phyloP scores from a whole-genome alignment of 2,888 invertebrate genomes.

The Eilema caniola region DNA sequence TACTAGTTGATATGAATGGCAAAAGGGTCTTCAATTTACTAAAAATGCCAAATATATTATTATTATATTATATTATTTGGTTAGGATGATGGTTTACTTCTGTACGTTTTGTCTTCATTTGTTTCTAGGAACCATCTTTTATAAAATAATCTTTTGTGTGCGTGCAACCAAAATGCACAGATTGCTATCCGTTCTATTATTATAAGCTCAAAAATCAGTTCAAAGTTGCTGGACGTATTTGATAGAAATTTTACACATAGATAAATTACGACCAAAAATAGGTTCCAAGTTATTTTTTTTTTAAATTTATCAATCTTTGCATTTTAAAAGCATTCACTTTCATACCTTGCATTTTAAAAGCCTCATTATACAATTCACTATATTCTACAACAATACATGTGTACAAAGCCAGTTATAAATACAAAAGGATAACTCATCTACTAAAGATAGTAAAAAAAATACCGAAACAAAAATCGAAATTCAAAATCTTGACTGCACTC shows the following conservation, averaged over 20 bases:
- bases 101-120: background rate
- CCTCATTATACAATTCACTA: background rate
- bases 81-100: background rate
- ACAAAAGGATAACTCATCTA: background rate
- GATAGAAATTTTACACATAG: no score
- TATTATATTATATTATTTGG: no score
- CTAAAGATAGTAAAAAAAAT: conserved; percentile 6
- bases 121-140: no score
- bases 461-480: conserved; percentile 11
- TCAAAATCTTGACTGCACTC: conserved; percentile 35
- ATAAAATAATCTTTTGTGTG: no score
- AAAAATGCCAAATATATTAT: no score
- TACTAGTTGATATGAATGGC: background rate
- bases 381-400: background rate
- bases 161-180: no score
- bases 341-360: background rate
- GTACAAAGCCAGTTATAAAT: background rate
- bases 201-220: no score
- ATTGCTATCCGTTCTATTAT: no score
- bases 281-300: no score
- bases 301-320: no score
- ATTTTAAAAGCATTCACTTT: background rate
- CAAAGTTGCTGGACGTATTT: no score
- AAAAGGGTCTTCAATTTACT: background rate
- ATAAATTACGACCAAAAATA: no score